phyloP scores from a whole-genome alignment of 2,888 invertebrate genomes.

The Lapara coniferarum region DNA sequence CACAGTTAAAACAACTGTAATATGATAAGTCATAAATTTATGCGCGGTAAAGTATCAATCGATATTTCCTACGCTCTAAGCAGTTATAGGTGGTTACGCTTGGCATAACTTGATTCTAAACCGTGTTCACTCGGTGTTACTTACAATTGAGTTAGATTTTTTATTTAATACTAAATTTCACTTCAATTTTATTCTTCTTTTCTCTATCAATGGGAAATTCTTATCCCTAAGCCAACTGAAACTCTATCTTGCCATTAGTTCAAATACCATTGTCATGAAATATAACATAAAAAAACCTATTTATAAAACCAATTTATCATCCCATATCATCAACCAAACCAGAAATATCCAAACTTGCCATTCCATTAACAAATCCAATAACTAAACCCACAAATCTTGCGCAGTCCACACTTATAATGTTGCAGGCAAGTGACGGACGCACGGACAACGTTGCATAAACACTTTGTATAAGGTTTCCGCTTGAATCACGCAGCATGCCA shows the following conservation, averaged over 20 bases:
- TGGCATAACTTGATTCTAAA: neutral
- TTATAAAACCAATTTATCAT: too few species aligned
- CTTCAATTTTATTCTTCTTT: too few species aligned
- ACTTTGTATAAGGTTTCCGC: slow-evolving; percentile 79
- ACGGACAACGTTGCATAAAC: slow-evolving; percentile 77
- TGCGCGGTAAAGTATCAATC: neutral
- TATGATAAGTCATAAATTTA: slow-evolving; percentile 7
- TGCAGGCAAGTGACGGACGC: slow-evolving; percentile 66
- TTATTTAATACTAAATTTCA: too few species aligned
- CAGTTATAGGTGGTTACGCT: neutral
- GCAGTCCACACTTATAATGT: slow-evolving; percentile 56
- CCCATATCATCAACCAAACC: too few species aligned
- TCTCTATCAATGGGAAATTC: too few species aligned
- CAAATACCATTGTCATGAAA: too few species aligned
- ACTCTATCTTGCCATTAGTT: too few species aligned
- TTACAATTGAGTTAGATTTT: neutral
- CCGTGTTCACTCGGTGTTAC: neutral
- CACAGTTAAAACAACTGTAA: neutral
- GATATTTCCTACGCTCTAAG: slow-evolving; percentile 5
- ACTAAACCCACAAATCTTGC: slow-evolving; percentile 42
- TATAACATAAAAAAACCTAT: too few species aligned
- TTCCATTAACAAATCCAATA: neutral
- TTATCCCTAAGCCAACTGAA: too few species aligned
- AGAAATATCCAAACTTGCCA: neutral
- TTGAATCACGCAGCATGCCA: slow-evolving; percentile 82